Percentiles rank a stretch among this genome's conserved stretches.
Evolutionary conservation across 2,797 vertebrate genomes (phyloP).

Genomic region (Crenuchus spilurus): DNA sequence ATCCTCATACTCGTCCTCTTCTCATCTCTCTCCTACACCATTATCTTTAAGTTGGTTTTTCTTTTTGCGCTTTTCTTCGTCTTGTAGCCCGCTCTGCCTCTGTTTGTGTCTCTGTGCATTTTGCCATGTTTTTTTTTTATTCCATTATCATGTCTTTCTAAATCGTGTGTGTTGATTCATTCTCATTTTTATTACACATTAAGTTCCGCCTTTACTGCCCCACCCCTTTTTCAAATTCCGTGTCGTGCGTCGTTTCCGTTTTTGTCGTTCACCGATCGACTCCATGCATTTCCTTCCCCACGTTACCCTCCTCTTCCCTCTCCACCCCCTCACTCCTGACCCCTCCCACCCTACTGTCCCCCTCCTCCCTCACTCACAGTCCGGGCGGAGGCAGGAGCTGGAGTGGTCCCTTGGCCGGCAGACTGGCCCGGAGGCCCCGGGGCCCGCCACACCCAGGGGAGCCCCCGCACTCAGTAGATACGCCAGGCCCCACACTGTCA

Average conservation of each 20-base stretch:
- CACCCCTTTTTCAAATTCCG: constrained; percentile 45
- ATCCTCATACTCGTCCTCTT: constrained; percentile 89
- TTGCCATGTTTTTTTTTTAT: constrained; percentile 56
- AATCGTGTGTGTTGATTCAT: constrained; percentile 58
- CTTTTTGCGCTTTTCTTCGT: constrained; percentile 92
- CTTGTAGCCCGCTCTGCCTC: constrained; percentile 76
- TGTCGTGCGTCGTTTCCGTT: constrained; percentile 66
- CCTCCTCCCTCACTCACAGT: constrained; percentile 84
- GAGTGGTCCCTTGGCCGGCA: constrained; percentile 92
- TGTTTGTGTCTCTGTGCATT: constrained; percentile 62
- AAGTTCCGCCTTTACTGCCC: constrained; percentile 28
- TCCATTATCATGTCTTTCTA: constrained; percentile 74
- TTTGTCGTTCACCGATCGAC: constrained; percentile 72
- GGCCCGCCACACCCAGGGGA: constrained; percentile 85
- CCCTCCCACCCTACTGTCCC: constrained; percentile 62
- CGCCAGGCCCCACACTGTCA: constrained; percentile 90
- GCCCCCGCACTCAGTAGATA: constrained; percentile 89
- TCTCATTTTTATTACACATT: constrained; percentile 62
- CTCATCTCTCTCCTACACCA: constrained; percentile 87
- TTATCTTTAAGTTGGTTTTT: constrained; percentile 92
- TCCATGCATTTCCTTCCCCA: constrained; percentile 75
- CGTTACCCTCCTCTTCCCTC: constrained; percentile 75
- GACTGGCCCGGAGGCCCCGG: constrained; percentile 84
- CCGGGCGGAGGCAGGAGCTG: constrained; percentile 95
- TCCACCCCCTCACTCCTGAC: constrained; percentile 76